Percentiles rank a stretch among this genome's conserved stretches.
These are phyloP conservation scores for Darevskia nairensis DNA, from an alignment of 2,797 vertebrate species.

Conservation along the genomic window DNA sequence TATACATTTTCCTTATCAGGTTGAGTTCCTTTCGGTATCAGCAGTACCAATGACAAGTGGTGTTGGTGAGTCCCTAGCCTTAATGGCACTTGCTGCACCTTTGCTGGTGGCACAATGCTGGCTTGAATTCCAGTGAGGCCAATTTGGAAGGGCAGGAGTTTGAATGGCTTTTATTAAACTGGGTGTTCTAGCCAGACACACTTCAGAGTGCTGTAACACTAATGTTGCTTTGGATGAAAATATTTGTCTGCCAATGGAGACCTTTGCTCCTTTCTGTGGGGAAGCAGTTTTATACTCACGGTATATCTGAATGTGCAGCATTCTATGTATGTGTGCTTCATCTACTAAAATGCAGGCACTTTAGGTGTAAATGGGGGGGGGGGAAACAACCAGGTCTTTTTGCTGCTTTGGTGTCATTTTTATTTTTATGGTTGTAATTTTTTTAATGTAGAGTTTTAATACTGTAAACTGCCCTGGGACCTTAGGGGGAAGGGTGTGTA, in stretches of 20 bases:
- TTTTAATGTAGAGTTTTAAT: background rate
- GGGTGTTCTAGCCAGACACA: background rate
- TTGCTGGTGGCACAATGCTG: conserved; percentile 18
- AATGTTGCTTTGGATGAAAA: background rate
- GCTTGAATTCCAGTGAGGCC: background rate
- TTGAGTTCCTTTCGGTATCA: conserved; percentile 25
- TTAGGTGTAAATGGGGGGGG: background rate
- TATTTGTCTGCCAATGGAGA: background rate
- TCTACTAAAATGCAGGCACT: background rate
- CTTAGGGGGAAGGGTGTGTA: too few species aligned
- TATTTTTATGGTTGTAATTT: background rate
- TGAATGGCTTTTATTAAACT: background rate
- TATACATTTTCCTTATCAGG: conserved; percentile 44
- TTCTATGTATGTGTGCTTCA: background rate
- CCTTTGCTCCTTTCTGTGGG: background rate
- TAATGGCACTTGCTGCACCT: conserved; percentile 10
- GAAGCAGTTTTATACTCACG: background rate
- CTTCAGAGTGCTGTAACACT: background rate
- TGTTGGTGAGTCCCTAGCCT: conserved; percentile 3
- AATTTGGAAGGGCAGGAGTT: background rate
- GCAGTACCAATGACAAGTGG: background rate
- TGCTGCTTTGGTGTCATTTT: background rate
- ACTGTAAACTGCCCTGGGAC: too few species aligned
- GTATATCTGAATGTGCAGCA: background rate
- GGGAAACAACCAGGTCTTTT: background rate